Conservation (phyloP, 2,888 invertebrate genomes). For the Cyaniris semiargus region DNA sequence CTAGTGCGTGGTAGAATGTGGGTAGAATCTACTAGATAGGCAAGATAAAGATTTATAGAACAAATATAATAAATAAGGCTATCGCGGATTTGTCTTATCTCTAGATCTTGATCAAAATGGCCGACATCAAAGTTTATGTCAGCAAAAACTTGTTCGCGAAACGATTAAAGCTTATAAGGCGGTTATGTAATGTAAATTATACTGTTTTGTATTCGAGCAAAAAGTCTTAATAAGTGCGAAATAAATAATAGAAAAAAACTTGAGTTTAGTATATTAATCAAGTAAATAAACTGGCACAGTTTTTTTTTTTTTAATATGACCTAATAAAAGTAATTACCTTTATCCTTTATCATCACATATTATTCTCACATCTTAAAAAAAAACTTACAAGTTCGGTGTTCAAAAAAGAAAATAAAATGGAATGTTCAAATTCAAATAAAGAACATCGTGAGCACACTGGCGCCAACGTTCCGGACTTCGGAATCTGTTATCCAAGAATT, state of each 20-base stretch:
- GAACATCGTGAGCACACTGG: conserved; percentile 70
- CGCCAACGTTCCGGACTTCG: conserved; percentile 75
- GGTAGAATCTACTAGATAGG: background rate
- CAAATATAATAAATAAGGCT: background rate
- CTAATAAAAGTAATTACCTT: background rate
- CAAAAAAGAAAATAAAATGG: conserved; percentile 56
- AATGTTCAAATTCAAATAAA: conserved; percentile 69
- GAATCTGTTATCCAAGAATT: conserved; percentile 56
- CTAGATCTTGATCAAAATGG: background rate
- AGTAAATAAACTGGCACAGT: background rate
- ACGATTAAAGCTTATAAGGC: background rate
- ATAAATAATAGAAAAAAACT: background rate
- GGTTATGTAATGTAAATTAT: background rate
- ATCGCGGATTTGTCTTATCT: conserved; percentile 21
- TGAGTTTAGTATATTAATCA: background rate
- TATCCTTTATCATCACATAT: background rate
- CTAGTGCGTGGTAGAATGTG: background rate
- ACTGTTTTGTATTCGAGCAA: background rate
- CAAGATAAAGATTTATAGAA: conserved; percentile 3
- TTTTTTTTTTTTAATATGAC: background rate
- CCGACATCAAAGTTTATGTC: conserved; percentile 17
- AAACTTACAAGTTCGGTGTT: background rate
- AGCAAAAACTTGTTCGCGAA: background rate
- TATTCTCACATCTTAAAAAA: background rate
- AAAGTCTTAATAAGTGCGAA: background rate